A percentile compares a stretch with the other conserved stretches of the same genome.
These are phyloP conservation scores for Graphium colonna DNA, from an alignment of 2,888 invertebrate species.

Conservation along the genomic window DNA sequence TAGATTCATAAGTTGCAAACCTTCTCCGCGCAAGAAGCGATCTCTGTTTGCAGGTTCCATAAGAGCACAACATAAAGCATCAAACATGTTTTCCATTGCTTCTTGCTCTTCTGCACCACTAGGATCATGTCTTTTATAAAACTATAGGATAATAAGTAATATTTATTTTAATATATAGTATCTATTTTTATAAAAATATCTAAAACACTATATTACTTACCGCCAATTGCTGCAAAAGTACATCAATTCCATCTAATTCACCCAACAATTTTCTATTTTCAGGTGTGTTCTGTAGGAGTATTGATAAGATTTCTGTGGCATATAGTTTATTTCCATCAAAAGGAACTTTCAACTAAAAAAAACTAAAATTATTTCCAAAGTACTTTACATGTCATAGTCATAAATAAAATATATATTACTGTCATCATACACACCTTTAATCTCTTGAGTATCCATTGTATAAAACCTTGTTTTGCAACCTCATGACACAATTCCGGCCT, in stretches of 20 bases:
- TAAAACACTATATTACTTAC: constrained; percentile 67
- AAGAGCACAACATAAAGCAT: constrained; percentile 95
- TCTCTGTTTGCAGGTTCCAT: constrained; percentile 94
- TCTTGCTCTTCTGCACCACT: constrained; percentile 95
- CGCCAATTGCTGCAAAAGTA: constrained; percentile 95
- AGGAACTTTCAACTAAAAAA: constrained; percentile 85
- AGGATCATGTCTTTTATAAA: constrained; percentile 97
- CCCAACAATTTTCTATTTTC: constrained; percentile 90
- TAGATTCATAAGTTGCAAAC: constrained; percentile 98
- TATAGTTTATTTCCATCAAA: constrained; percentile 98
- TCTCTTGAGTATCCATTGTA: constrained; percentile 95
- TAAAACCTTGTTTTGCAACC: constrained; percentile 93
- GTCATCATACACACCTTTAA: constrained; percentile 84
- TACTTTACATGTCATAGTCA: no score
- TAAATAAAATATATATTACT: no score
- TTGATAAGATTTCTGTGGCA: constrained; percentile 96
- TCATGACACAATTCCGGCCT: constrained; percentile 90
- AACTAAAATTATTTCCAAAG: no score
- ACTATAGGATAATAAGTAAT: constrained; percentile 61
- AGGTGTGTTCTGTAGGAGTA: constrained; percentile 94
- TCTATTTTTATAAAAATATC: constrained; percentile 23
- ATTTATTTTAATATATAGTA: neutral
- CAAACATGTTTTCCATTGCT: constrained; percentile 99
- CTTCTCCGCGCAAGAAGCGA: constrained; percentile 96
- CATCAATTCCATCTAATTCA: constrained; percentile 97